Percentiles rank a stretch among this genome's conserved stretches.
Evolutionary conservation across 2,113 vertebrate genomes (phyloP).

Genomic region (Plotosus lineatus): DNA sequence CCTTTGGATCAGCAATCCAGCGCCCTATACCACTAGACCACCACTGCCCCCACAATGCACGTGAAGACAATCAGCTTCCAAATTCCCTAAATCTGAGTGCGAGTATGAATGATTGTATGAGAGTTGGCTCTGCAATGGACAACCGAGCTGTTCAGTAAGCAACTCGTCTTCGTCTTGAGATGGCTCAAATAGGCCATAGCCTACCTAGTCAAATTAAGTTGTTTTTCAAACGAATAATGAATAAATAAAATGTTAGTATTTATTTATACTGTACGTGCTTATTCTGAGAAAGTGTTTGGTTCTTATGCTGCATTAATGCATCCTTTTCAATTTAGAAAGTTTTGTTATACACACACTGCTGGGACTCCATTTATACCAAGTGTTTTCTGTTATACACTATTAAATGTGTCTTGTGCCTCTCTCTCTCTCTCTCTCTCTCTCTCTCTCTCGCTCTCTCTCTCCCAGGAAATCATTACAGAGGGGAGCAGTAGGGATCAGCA

Average conservation of each 20-base stretch:
- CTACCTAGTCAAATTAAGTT: too few species aligned
- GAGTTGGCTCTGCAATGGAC: too few species aligned
- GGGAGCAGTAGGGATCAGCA: slow-evolving; percentile 40
- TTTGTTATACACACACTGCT: not conserved
- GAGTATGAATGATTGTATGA: too few species aligned
- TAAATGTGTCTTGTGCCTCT: slow-evolving; percentile 6
- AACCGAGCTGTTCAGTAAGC: too few species aligned
- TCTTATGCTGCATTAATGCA: not conserved
- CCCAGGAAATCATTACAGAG: slow-evolving; percentile 30
- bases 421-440: slow-evolving; percentile 10
- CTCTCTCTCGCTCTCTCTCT: slow-evolving; percentile 15
- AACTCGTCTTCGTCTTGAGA: too few species aligned
- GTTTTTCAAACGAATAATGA: too few species aligned
- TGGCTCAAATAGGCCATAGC: too few species aligned
- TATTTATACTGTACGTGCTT: not conserved
- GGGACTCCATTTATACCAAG: not conserved
- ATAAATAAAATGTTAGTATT: not conserved
- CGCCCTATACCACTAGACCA: too few species aligned
- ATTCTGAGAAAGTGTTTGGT: not conserved
- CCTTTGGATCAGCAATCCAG: too few species aligned
- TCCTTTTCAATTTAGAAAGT: slow-evolving; percentile 15
- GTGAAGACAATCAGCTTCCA: too few species aligned
- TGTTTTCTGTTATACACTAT: slow-evolving; percentile 4
- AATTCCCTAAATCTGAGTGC: too few species aligned
- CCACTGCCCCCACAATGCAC: too few species aligned